Evolutionary conservation across 1,140 invertebrate species (phyloP), one percentile per base, ranked within the genome.

Genomic region (Drosophila fuyamai): DNA sequence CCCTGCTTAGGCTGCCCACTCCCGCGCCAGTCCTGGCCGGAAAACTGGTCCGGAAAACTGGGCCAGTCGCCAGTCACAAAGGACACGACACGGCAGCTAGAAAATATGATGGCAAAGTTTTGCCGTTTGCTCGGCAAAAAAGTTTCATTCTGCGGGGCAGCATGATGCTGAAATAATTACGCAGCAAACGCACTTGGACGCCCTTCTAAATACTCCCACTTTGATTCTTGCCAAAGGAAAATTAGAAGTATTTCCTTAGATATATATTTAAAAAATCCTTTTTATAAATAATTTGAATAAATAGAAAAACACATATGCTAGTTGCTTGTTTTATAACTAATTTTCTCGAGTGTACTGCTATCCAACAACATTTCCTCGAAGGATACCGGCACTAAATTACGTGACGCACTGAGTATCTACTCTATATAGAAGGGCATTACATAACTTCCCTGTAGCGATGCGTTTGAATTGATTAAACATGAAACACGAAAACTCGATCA

Each of bases 121-220:
- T 46, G 54, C 66, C 38, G 76, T 60, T 57, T 58, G 44, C 66
- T 55, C 32, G n/a, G 43, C 56, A 6, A 66, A 48, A 47, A 67
- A 67, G 29, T 62, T 65, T 67, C 36, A 13, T 36, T 18, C 36
- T 6, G 62, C 35, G 40, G 23, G 23, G 14, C n/a, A 44, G 61
- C 51, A 60, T 62, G 53, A 65, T 77, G 47, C 53, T 66, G 59
- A 86, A 85, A 86, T 85, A 85, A 86, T 86, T 85, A 78, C 74
- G 50, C 23, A 41, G 35, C 29, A 43, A 66, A 48, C 50, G 48
- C 67, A 70, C 63, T 80, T 36, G 44, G 60, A 47, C 43, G 40
- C 79, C 41, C 44, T 60, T 23, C 27, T 23, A 72, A 23, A 18
- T 9, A 8, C 7, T 58, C 10, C 14, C 36, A 38, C 10, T n/a